Evolutionary conservation across 2,113 vertebrate species (phyloP).

Genomic region (Upupa epops): DNA sequence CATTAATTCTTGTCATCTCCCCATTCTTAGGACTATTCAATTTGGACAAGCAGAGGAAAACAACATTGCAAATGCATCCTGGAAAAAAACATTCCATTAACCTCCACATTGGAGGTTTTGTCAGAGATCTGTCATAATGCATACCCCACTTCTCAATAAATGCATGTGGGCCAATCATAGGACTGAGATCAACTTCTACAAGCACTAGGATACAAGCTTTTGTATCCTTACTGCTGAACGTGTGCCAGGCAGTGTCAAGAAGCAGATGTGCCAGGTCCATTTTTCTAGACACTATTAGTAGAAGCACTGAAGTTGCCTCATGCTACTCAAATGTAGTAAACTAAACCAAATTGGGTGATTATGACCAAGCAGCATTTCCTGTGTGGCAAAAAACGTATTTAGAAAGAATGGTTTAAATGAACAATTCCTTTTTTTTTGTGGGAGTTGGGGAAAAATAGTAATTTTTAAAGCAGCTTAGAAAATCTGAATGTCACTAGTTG

Average conservation of each 20-base stretch:
- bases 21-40: neutral
- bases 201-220: neutral
- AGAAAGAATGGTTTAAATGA: neutral
- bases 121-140: neutral
- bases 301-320: no score
- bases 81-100: slow-evolving; percentile 17
- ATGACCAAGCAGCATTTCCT: neutral
- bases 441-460: neutral
- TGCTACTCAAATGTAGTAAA: neutral
- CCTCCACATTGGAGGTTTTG: neutral
- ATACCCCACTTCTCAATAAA: neutral
- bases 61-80: neutral
- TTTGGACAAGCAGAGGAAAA: slow-evolving; percentile 9
- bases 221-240: neutral
- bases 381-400: neutral
- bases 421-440: neutral
- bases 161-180: neutral
- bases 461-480: neutral
- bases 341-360: neutral
- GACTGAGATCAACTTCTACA: neutral
- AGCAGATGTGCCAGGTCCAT: neutral
- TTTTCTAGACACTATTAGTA: neutral
- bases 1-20: slow-evolving; percentile 45
- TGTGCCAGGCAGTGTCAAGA: neutral
- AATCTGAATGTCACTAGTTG: neutral